These are phyloP conservation scores for Aquatica leii DNA, from an alignment of 2,888 invertebrate genomes.

Conservation along the genomic window DNA sequence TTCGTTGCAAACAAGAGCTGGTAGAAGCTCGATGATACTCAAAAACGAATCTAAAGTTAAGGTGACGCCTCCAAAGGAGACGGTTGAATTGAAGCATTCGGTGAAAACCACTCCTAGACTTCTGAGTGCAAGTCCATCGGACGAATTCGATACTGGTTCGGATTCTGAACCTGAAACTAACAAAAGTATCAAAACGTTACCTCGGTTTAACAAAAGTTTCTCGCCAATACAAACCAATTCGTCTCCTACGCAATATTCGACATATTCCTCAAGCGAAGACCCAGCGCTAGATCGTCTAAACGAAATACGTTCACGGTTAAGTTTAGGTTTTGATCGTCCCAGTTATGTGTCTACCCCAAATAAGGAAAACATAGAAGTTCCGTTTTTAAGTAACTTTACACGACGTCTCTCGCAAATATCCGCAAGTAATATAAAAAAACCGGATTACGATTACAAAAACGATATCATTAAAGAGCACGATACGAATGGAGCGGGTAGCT, in stretches of 20 bases:
- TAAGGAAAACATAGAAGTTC: constrained; percentile 59
- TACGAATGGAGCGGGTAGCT: constrained; percentile 51
- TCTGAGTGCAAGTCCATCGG: constrained; percentile 59
- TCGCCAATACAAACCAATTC: no score
- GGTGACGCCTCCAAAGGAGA: no score
- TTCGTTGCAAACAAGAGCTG: constrained; percentile 64
- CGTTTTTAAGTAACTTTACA: constrained; percentile 76
- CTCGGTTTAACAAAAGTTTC: constrained; percentile 21
- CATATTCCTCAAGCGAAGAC: constrained; percentile 43
- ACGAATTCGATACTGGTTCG: constrained; percentile 75
- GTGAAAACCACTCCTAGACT: constrained; percentile 65
- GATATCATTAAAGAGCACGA: constrained; percentile 58
- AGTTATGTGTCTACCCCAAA: constrained; percentile 37
- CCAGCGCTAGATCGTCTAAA: constrained; percentile 66
- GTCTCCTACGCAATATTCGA: no score
- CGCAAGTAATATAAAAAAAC: constrained; percentile 42
- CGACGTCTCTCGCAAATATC: constrained; percentile 64
- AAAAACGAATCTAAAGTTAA: constrained; percentile 17
- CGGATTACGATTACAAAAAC: constrained; percentile 51
- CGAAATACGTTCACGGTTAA: constrained; percentile 67
- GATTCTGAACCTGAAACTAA: constrained; percentile 71
- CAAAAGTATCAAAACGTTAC: constrained; percentile 48
- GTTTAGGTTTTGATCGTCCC: constrained; percentile 56
- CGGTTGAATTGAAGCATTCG: no score
- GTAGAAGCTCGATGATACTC: constrained; percentile 55